phyloP scores from a whole-genome alignment of 1,140 invertebrate genomes.

The Callitettix versicolor region DNA sequence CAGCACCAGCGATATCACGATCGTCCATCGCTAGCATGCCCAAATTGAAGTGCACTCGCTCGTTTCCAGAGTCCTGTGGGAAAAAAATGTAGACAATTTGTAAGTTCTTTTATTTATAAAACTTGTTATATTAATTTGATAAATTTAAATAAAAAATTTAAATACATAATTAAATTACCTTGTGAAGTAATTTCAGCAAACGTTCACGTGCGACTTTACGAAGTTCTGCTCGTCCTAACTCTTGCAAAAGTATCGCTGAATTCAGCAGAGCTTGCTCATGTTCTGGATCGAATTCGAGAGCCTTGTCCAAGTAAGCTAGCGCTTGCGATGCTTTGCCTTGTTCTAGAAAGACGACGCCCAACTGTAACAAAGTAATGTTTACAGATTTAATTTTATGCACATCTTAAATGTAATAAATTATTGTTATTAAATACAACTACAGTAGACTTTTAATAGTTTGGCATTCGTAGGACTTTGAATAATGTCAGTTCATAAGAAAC shows the following conservation, averaged over 20 bases:
- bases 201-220: constrained; percentile 66
- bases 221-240: constrained; percentile 66
- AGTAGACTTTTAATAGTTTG: background rate
- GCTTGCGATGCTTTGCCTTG: constrained; percentile 85
- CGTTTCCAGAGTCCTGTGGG: constrained; percentile 56
- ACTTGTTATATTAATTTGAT: too few species aligned
- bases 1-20: constrained; percentile 72
- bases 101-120: too few species aligned
- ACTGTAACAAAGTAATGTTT: constrained; percentile 42
- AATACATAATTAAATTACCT: constrained; percentile 35
- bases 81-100: background rate
- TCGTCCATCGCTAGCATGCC: constrained; percentile 96
- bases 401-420: too few species aligned
- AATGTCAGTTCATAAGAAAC: background rate
- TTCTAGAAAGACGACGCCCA: constrained; percentile 89
- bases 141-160: too few species aligned
- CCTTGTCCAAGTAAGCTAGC: constrained; percentile 83
- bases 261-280: constrained; percentile 91
- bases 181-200: constrained; percentile 67
- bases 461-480: too few species aligned
- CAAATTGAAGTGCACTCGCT: constrained; percentile 86
- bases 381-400: background rate
- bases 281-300: constrained; percentile 83
- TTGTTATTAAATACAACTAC: background rate
- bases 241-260: constrained; percentile 88